phyloP scores from a whole-genome alignment of 2,113 vertebrate genomes.

The Trachemys scripta region DNA sequence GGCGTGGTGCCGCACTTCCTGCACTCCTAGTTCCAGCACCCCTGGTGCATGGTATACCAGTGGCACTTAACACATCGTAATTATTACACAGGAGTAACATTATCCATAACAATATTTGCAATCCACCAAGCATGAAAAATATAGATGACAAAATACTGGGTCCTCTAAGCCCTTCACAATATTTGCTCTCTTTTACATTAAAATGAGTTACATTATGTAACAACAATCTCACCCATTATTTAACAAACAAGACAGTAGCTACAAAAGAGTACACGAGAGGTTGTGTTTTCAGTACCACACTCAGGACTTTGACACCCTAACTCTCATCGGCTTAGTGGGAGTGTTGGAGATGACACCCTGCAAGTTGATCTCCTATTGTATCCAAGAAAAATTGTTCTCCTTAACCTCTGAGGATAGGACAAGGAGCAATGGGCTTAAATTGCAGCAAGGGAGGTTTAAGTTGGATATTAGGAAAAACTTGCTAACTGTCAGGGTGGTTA shows the following conservation, averaged over 20 bases:
- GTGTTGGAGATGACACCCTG: not conserved
- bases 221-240: not conserved
- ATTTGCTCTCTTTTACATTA: not conserved
- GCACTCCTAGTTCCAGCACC: not conserved
- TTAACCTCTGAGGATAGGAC: too few relatives aligned
- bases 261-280: not conserved
- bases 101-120: not conserved
- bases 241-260: not conserved
- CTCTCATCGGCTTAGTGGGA: not conserved
- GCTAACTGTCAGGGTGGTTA: too few relatives aligned
- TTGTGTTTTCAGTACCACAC: not conserved
- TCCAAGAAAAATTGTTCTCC: not conserved
- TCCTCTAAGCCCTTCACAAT: not conserved
- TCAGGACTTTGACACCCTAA: not conserved
- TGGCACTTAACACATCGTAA: not conserved
- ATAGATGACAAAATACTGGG: not conserved
- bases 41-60: not conserved
- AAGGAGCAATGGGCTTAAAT: too few relatives aligned
- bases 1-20: not conserved
- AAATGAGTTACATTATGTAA: not conserved
- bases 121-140: not conserved
- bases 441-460: too few relatives aligned
- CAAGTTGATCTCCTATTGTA: not conserved
- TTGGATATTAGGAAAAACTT: too few relatives aligned
- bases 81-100: not conserved